These are phyloP conservation scores for Falco naumanni DNA, from an alignment of 2,797 vertebrate genomes.

Conservation along the genomic window DNA sequence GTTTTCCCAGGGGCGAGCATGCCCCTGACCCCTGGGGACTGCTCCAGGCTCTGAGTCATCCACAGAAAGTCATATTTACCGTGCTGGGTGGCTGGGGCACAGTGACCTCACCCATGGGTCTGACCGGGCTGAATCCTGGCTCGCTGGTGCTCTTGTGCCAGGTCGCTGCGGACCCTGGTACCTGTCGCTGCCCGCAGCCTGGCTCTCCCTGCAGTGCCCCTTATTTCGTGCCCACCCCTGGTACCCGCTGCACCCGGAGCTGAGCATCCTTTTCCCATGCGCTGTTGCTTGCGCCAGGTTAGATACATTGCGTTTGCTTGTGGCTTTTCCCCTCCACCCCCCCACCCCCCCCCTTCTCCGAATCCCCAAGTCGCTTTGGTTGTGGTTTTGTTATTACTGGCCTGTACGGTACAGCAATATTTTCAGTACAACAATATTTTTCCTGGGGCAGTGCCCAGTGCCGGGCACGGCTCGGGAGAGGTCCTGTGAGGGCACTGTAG, in stretches of 20 bases:
- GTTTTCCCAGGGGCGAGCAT: background rate
- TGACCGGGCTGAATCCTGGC: rapidly evolving
- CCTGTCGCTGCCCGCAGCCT: background rate
- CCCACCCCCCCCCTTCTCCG: background rate
- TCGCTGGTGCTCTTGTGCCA: rapidly evolving
- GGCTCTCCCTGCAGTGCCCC: background rate
- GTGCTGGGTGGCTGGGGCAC: background rate
- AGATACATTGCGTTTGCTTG: background rate
- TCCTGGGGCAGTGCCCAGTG: background rate
- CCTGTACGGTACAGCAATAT: background rate
- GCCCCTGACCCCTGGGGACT: background rate
- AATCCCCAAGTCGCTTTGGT: background rate
- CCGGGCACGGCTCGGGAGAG: background rate
- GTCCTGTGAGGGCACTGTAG: background rate
- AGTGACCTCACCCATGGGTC: background rate
- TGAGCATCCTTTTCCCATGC: background rate
- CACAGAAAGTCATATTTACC: background rate
- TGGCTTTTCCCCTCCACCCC: no score
- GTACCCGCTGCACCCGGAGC: background rate
- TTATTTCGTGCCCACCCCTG: background rate
- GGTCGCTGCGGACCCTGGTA: background rate
- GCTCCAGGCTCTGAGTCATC: background rate
- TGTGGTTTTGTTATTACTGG: background rate
- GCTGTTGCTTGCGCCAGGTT: background rate
- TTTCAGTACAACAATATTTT: background rate